Evolutionary conservation across 1,140 invertebrate genomes (phyloP).

Genomic region (Drosophila azteca): DNA sequence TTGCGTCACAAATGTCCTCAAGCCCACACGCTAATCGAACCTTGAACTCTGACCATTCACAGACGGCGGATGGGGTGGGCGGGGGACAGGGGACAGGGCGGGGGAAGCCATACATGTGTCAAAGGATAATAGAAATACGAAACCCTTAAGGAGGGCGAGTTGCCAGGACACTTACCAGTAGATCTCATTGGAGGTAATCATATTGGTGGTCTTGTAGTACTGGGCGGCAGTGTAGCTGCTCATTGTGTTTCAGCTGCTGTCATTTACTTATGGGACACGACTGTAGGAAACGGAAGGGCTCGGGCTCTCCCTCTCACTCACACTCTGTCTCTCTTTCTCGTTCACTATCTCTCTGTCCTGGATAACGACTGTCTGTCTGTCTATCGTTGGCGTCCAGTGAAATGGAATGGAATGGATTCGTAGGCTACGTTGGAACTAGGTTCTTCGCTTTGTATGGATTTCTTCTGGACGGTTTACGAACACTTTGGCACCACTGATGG

Average conservation of each 20-base stretch:
- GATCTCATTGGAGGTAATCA: conserved; percentile 83
- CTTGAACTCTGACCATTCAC: conserved; percentile 45
- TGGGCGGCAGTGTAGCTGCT: conserved; percentile 77
- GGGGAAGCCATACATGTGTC: conserved; percentile 45
- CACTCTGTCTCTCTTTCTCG: not conserved
- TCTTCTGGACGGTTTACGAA: conserved; percentile 70
- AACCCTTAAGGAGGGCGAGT: conserved; percentile 25
- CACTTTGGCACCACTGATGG: conserved; percentile 65
- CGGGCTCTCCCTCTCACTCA: not conserved
- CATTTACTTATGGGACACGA: conserved; percentile 4
- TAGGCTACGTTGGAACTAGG: conserved; percentile 50
- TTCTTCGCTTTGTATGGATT: conserved; percentile 30
- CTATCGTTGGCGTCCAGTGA: not conserved
- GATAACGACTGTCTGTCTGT: conserved; percentile 54
- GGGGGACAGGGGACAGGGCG: not conserved
- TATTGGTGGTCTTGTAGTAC: conserved; percentile 81
- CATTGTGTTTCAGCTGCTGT: conserved; percentile 46
- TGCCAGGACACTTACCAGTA: conserved; percentile 71
- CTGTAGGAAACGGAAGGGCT: conserved; percentile 1
- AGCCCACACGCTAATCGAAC: conserved; percentile 41
- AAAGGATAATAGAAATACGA: conserved; percentile 41
- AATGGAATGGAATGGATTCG: conserved; percentile 70
- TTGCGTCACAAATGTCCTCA: conserved; percentile 61
- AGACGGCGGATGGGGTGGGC: not conserved
- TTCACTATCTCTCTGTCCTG: conserved; percentile 6